Base-by-base conservation (phyloP, 2,113 vertebrate genomes). In the Alectura lathami region DNA sequence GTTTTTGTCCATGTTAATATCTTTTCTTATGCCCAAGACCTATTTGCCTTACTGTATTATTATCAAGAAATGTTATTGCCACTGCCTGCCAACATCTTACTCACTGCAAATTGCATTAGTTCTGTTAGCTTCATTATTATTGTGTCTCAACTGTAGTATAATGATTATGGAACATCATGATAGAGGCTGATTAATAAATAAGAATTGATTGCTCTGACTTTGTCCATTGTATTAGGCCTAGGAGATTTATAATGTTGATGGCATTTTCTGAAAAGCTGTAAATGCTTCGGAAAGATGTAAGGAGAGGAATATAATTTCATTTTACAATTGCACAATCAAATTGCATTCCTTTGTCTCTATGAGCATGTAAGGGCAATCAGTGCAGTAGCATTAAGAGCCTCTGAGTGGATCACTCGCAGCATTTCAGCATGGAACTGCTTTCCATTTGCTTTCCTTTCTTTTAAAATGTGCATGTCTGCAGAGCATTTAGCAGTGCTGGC, bases 1-100 rank as follows among this genome's bases (percentile, higher is more conserved):
- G 86, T 92, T 98, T 97, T 95, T 95, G 81, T 83, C 78, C 50
- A 26, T 93, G 95, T 97, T 96, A 95, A 88, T 97, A 59, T 96
- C 42, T 94, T 63, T 93, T 91, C 91, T 93, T 93, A 53, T 53
- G 83, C 69, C n/a, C 72, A 91, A 94, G 94, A 79, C 89, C 64
- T 91, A 43, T 94, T 96, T 97, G 76, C 81, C 76, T 96, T 62
- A 38, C 84, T 88, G 17, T 74, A 18, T 98, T 96, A 91, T 96
- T 96, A 94, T 86, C 96, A 95, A 92, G 91, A 84, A 92, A 42
- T 51, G 54, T 95, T 96, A 94, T 69, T 97, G 90, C 91, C 76
- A 26, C 80, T 96, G 91, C 93, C 94, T 97, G 94, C 86, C 93
- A 87, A 94, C 89, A 82, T 92, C 93, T 97, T 95, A 96, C 86